Conservation (phyloP, 2,888 invertebrate species). For the Dicranocentrus wangi region DNA sequence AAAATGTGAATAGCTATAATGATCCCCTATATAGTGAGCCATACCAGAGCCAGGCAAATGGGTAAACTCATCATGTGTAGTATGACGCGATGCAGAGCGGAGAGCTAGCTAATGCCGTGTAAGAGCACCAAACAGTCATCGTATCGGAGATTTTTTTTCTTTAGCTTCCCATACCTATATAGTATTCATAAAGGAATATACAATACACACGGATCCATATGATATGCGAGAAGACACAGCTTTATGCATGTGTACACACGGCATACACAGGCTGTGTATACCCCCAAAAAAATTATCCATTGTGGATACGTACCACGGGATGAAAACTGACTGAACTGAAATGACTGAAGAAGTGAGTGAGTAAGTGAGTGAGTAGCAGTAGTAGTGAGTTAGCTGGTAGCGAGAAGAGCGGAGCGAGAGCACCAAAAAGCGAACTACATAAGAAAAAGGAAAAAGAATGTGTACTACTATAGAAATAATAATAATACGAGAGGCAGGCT, state of each 20-base stretch:
- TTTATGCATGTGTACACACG: too few relatives aligned
- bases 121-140: slow-evolving; percentile 11
- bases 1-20: too few relatives aligned
- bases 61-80: slow-evolving; percentile 4
- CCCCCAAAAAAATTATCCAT: too few relatives aligned
- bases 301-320: not conserved
- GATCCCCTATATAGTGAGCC: too few relatives aligned
- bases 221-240: too few relatives aligned
- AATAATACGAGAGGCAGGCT: slow-evolving; percentile 50
- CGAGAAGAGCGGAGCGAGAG: slow-evolving; percentile 50
- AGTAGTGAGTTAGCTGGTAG: slow-evolving; percentile 63
- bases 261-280: too few relatives aligned
- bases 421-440: slow-evolving; percentile 12
- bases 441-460: slow-evolving; percentile 44
- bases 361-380: slow-evolving; percentile 55
- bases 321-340: slow-evolving; percentile 42
- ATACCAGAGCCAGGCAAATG: not conserved
- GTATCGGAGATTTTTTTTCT: slow-evolving; percentile 3
- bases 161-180: not conserved
- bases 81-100: not conserved
- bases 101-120: not conserved
- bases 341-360: slow-evolving; percentile 55
- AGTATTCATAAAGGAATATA: too few relatives aligned
- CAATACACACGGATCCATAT: too few relatives aligned
- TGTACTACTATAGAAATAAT: slow-evolving; percentile 50